Base-by-base conservation (phyloP, 92 coral and sea anemone genomes). In the Zoanthus sociatus region DNA sequence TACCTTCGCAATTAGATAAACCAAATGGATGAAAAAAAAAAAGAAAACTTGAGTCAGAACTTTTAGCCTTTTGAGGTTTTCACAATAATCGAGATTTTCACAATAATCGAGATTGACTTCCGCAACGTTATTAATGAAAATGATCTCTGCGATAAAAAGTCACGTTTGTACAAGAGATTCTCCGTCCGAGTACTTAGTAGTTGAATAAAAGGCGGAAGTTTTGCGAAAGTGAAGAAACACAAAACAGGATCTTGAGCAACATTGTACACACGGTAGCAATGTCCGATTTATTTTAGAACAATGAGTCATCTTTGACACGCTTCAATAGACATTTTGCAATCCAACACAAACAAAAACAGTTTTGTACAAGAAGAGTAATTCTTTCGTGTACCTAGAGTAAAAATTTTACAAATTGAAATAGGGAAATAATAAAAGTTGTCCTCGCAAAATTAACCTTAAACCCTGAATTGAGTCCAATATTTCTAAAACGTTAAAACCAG, bases 331-430 rank as follows among this genome's bases (percentile, higher is more conserved):
- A 81, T 15, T 31, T 66, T 70, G 66, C 51, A 7, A 7, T 50
- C 55, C 55, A 81, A 81, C 54, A 55, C 85, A 64, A 81, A 81
- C 85, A 81, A 81, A 81, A 81, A 11, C 15, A 42, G n/a, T 64
- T 64, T 74, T 66, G 75, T 42, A 81, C 73, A 81, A 81, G 66
- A 74, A 64, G 46, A 10, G 61, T 74, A 81, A 81, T 21, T 81
- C 75, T 47, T 60, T 20, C 18, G 73, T 81, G 45, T 81, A 73
- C 66, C 69, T 63, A 42, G 18, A 81, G 74, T 81, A 81, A 61
- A 81, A 51, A 42, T 30, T 31, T 46, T 31, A 18, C 18, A 64
- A 81, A 81, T 66, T 81, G 85, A 81, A 47, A 64, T 7, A 66
- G 3, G 44, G 66, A 81, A 81, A 60, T 81, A 66, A 48, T 81